Conservation (phyloP, 2,888 invertebrate species). For the Eurois occulta region DNA sequence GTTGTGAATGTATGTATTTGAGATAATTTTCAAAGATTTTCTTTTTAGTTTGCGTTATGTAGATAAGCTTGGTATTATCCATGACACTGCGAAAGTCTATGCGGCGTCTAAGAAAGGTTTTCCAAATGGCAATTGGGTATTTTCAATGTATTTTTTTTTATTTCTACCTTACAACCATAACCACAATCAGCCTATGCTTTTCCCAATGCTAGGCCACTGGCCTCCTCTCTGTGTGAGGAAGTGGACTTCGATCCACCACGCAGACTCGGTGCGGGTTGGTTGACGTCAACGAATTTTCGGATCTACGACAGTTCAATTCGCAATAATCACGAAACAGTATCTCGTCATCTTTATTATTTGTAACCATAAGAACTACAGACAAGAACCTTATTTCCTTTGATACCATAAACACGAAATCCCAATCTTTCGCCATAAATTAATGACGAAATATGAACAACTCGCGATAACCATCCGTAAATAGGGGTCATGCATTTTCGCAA, state of each 20-base stretch:
- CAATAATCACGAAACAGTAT: rapidly evolving
- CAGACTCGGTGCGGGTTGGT: background rate
- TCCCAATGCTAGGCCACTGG: background rate
- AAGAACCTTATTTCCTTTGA: background rate
- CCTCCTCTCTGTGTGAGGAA: background rate
- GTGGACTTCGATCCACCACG: too few relatives aligned
- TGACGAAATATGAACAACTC: slow-evolving; percentile 54
- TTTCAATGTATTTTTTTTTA: too few relatives aligned
- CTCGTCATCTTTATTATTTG: background rate
- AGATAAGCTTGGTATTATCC: background rate
- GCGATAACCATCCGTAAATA: slow-evolving; percentile 58
- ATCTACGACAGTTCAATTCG: background rate
- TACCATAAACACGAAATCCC: background rate
- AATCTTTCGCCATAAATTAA: slow-evolving; percentile 50
- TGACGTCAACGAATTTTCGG: background rate
- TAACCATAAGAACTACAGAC: background rate
- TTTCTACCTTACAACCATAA: background rate
- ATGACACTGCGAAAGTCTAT: background rate
- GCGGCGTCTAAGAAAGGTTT: background rate
- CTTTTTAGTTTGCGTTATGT: background rate
- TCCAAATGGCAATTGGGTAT: too few relatives aligned
- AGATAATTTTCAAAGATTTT: background rate
- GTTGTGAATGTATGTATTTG: too few relatives aligned
- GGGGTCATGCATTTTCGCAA: slow-evolving; percentile 62
- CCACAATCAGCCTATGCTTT: background rate